phyloP scores from a whole-genome alignment of 2,888 invertebrate genomes.

The Crepidodera aurea region DNA sequence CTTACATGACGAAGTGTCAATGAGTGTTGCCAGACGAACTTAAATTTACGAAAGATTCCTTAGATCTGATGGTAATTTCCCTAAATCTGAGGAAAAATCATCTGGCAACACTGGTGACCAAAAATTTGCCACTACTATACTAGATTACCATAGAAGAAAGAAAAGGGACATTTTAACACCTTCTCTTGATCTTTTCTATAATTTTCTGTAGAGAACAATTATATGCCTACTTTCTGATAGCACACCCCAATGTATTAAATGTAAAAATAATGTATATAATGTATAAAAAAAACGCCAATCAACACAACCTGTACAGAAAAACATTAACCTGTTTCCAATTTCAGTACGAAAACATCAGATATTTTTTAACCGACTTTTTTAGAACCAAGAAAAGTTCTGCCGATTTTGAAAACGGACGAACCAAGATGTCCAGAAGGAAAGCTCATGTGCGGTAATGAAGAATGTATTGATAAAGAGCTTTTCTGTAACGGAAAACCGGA shows the following conservation, averaged over 20 bases:
- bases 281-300: slow-evolving; percentile 48
- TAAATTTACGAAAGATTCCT: too few relatives aligned
- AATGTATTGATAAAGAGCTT: slow-evolving; percentile 89
- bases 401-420: slow-evolving; percentile 91
- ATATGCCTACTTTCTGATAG: slow-evolving; percentile 44
- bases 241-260: slow-evolving; percentile 29
- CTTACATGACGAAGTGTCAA: too few relatives aligned
- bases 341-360: too few relatives aligned
- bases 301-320: slow-evolving; percentile 46
- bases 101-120: too few relatives aligned
- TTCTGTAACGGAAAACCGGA: slow-evolving; percentile 94
- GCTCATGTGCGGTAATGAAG: slow-evolving; percentile 90
- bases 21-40: too few relatives aligned
- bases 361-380: slow-evolving; percentile 53
- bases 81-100: too few relatives aligned
- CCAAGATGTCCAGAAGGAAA: slow-evolving; percentile 91
- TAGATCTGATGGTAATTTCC: too few relatives aligned
- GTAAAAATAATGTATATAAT: slow-evolving; percentile 44
- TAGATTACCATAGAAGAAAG: not conserved
- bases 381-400: slow-evolving; percentile 90
- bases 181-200: slow-evolving; percentile 6
- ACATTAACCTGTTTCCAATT: slow-evolving; percentile 13
- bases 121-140: too few relatives aligned
- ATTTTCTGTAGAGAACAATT: slow-evolving; percentile 24
- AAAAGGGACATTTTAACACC: not conserved